Percentiles rank a stretch among this genome's conserved stretches.
Evolutionary conservation across 37 sponge, comb jelly and placozoan genomes (phyloP).

Genomic region (Eunapius fragilis): DNA sequence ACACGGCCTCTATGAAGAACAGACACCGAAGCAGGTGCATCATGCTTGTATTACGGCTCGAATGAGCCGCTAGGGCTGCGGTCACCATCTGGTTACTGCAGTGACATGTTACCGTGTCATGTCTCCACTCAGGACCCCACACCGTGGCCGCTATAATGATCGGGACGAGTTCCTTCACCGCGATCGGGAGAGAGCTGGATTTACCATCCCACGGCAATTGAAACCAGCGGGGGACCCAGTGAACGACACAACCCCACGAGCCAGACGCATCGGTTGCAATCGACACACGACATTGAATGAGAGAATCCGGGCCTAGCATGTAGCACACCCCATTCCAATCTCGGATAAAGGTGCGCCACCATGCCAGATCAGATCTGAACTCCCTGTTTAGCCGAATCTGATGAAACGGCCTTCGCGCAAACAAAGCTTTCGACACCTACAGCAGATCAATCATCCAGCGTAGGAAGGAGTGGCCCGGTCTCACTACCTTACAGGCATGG

Average conservation of each 20-base stretch:
- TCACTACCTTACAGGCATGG: background rate
- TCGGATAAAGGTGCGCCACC: slow-evolving; percentile 22
- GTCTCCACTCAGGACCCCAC: slow-evolving; percentile 21
- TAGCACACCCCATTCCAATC: slow-evolving; percentile 29
- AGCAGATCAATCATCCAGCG: background rate
- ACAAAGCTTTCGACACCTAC: background rate
- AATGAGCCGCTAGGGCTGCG: slow-evolving; percentile 1
- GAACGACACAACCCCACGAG: slow-evolving; percentile 27
- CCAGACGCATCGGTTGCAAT: slow-evolving; percentile 29
- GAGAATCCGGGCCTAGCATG: background rate
- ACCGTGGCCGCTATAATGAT: slow-evolving; percentile 17
- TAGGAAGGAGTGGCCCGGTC: slow-evolving; percentile 19
- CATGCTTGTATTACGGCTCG: background rate
- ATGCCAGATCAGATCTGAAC: slow-evolving; percentile 18
- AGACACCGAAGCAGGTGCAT: slow-evolving; percentile 34
- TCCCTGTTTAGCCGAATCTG: slow-evolving; percentile 6
- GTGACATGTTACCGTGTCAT: background rate
- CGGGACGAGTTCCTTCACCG: slow-evolving; percentile 31
- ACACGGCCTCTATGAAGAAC: slow-evolving; percentile 19
- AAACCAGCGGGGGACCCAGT: slow-evolving; percentile 4
- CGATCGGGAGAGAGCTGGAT: background rate
- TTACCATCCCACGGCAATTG: background rate
- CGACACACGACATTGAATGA: background rate
- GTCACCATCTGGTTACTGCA: slow-evolving; percentile 15
- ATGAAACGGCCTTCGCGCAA: background rate